Evolutionary conservation across 2,113 vertebrate species (phyloP), one percentile per base, ranked within the genome.

Genomic region (Amazona guildingii): DNA sequence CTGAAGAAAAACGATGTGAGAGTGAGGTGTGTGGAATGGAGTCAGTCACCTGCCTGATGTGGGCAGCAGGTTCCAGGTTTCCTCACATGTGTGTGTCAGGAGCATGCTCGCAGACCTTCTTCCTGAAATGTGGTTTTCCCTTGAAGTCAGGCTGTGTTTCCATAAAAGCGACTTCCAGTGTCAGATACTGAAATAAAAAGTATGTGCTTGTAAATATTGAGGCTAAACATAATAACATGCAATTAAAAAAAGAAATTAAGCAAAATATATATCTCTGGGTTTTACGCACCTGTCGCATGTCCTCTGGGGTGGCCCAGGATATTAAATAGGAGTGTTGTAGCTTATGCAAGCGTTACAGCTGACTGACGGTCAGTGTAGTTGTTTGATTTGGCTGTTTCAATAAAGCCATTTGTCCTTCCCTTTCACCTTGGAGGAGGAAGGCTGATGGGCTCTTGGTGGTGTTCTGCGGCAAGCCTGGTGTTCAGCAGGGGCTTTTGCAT

Each of bases 61-160:
- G 21, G 55, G 20, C 41, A 54, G 61, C 48, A 43, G 19, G 19
- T 19, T 62, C 24, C 51, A 67, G 51, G 13, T 74, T 88, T 86
- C 44, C 27, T 51, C 14, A 9, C 37, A 1, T 0, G 2, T 35
- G 6, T 2, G 3, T 28, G 57, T 57, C 66, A 72, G 48, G 46
- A 72, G 28, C 5, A 3, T 18, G 14, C 2, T 0, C 0, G 0
- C 49, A n/a, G 20, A 37, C 0, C 1, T 43, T 86, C 80, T 37
- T 86, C n/a, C 55, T 68, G 55, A 79, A 74, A 25, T 4, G 7
- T 2, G 31, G 8, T 37, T 94, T 61, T 29, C 23, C 10, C 64
- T 74, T 67, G n/a, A 75, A 91, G 52, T 73, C 61, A 72, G 62
- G 20, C 54, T 66, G 23, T 1, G 1, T 16, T 88, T 52, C 63